Percentiles rank a stretch among this genome's conserved stretches.
Conservation (phyloP, 2,113 vertebrate genomes). For the Bostrychus sinensis region DNA sequence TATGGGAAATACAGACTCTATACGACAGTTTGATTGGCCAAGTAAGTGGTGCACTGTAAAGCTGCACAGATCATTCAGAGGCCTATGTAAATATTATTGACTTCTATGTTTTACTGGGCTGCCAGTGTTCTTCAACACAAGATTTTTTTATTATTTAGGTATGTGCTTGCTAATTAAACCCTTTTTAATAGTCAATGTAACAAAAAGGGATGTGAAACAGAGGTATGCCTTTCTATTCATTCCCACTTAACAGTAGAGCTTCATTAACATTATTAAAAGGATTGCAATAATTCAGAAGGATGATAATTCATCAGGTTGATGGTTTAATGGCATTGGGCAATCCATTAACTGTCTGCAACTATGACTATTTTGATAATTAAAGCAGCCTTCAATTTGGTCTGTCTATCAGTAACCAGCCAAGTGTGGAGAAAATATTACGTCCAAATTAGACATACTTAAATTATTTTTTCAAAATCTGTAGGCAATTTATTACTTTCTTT, state of each 20-base stretch:
- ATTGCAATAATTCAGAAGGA: background rate
- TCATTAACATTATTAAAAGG: constrained; percentile 2
- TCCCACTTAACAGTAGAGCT: background rate
- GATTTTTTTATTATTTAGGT: background rate
- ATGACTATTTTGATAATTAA: constrained; percentile 11
- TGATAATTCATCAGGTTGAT: constrained; percentile 1
- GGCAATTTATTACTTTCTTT: too few species aligned
- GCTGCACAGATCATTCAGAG: background rate
- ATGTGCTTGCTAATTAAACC: background rate
- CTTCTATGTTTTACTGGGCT: constrained; percentile 24
- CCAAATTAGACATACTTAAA: background rate
- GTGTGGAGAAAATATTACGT: background rate
- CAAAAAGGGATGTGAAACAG: background rate
- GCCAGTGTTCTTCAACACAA: background rate
- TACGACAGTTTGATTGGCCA: constrained; percentile 12
- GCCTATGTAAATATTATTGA: constrained; percentile 34
- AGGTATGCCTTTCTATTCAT: background rate
- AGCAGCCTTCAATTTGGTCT: background rate
- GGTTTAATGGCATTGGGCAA: constrained; percentile 12
- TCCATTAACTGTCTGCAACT: constrained; percentile 3
- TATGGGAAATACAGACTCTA: constrained; percentile 11
- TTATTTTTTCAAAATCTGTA: background rate
- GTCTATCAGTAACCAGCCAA: background rate
- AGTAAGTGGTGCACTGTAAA: constrained; percentile 29
- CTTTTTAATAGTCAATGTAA: background rate